These are phyloP conservation scores for Eira barbara DNA, from an alignment of 2,113 vertebrate species.

Conservation along the genomic window DNA sequence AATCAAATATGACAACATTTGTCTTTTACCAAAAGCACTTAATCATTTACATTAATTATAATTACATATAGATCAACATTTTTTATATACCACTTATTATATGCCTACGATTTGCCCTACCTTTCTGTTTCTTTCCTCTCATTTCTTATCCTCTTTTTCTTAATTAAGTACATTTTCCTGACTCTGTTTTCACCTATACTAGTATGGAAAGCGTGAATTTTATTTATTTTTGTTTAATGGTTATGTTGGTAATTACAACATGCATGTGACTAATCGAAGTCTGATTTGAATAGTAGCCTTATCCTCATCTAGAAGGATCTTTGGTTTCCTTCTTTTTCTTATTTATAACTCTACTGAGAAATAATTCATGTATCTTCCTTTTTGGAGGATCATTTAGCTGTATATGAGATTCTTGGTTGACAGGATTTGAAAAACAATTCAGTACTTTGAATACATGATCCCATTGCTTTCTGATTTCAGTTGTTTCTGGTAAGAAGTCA, in stretches of 20 bases:
- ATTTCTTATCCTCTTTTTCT: neutral
- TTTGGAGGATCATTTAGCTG: neutral
- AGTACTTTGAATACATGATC: neutral
- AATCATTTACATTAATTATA: neutral
- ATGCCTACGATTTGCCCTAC: neutral
- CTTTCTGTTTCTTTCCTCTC: neutral
- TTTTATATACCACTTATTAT: neutral
- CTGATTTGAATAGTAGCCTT: neutral
- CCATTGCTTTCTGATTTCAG: neutral
- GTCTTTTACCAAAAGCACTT: neutral
- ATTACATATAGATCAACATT: neutral
- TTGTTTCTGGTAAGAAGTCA: neutral
- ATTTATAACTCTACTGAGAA: neutral
- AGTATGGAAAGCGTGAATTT: neutral
- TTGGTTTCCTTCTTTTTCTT: neutral
- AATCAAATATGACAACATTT: neutral
- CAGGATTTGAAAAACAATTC: neutral
- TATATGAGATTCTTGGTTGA: neutral
- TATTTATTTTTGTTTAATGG: neutral
- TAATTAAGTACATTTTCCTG: neutral
- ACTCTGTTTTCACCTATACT: neutral
- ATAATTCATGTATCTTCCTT: neutral
- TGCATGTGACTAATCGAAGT: neutral
- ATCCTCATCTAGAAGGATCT: neutral
- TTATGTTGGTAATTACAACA: neutral